These are phyloP conservation scores for Sciurus vulgaris DNA, from an alignment of 2,797 vertebrate genomes.

Conservation along the genomic window DNA sequence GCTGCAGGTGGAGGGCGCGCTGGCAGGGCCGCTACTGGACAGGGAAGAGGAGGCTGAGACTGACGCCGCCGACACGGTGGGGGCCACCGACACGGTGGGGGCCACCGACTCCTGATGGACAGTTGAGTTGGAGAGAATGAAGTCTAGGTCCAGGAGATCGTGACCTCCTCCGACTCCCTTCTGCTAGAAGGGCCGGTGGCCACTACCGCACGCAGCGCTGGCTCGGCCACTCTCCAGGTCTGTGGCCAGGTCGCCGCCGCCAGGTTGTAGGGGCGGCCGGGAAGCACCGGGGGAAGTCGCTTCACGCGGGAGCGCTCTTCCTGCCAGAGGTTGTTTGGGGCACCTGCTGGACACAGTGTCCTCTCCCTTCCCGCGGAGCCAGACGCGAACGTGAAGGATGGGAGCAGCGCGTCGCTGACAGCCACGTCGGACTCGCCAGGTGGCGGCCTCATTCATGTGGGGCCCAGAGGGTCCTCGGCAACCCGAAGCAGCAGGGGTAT, in stretches of 20 bases:
- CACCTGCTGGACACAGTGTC: conserved; percentile 90
- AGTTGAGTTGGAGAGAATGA: conserved; percentile 96
- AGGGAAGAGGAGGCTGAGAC: conserved; percentile 89
- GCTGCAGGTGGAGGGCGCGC: conserved; percentile 88
- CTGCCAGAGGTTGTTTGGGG: conserved; percentile 94
- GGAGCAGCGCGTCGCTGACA: conserved; percentile 88
- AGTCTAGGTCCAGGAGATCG: conserved; percentile 97
- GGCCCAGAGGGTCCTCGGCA: too few relatives aligned
- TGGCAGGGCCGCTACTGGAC: conserved; percentile 88
- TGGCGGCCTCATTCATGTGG: too few relatives aligned
- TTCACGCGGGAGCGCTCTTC: conserved; percentile 95
- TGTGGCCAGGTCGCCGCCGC: conserved; percentile 73
- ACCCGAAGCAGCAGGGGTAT: too few relatives aligned
- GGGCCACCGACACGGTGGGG: conserved; percentile 88
- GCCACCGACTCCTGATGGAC: conserved; percentile 91
- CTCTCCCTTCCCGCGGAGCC: conserved; percentile 92
- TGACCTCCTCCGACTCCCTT: conserved; percentile 94
- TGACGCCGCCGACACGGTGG: conserved; percentile 90
- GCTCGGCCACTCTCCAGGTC: conserved; percentile 76
- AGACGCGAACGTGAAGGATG: conserved; percentile 96
- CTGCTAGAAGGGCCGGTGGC: conserved; percentile 89
- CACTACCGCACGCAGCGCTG: conserved; percentile 65
- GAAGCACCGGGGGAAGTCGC: conserved; percentile 90
- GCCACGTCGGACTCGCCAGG: too few relatives aligned
- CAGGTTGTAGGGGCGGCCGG: conserved; percentile 88